Conservation (phyloP, 2,113 vertebrate genomes). For the Thunnus maccoyii region DNA sequence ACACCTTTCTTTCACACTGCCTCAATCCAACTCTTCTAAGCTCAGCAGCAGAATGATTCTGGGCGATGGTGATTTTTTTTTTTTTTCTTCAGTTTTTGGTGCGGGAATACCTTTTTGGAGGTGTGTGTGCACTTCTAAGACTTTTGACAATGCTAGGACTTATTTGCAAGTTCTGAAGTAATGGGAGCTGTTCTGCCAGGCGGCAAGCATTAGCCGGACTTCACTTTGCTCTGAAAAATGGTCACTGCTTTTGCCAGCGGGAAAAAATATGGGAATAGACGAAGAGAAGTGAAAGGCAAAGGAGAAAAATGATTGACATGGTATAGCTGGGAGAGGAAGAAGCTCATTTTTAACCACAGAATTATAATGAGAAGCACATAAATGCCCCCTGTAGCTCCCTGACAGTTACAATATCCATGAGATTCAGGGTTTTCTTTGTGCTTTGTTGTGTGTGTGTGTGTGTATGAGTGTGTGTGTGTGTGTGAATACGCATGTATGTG, state of each 20-base stretch:
- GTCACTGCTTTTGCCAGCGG: slow-evolving; percentile 36
- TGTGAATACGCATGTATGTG: slow-evolving; percentile 34
- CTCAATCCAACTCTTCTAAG: slow-evolving; percentile 33
- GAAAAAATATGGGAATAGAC: slow-evolving; percentile 22
- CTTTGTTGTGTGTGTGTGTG: slow-evolving; percentile 43
- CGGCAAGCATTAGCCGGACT: slow-evolving; percentile 36
- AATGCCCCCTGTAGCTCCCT: slow-evolving; percentile 69
- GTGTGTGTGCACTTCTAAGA: slow-evolving; percentile 42
- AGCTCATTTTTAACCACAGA: slow-evolving; percentile 67
- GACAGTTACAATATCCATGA: slow-evolving; percentile 75
- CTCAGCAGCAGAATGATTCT: slow-evolving; percentile 45
- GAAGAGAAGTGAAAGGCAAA: slow-evolving; percentile 34
- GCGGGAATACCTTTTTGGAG: slow-evolving; percentile 35
- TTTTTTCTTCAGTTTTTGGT: slow-evolving; percentile 19
- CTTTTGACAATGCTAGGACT: slow-evolving; percentile 47
- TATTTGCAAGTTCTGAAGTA: slow-evolving; percentile 53
- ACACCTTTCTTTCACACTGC: slow-evolving; percentile 38
- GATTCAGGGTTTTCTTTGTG: slow-evolving; percentile 68
- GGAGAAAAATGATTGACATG: slow-evolving; percentile 67
- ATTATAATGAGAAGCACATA: slow-evolving; percentile 72
- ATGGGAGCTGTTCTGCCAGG: slow-evolving; percentile 49
- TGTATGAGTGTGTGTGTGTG: slow-evolving; percentile 18
- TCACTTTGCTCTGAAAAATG: slow-evolving; percentile 44
- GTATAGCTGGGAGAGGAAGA: slow-evolving; percentile 62
- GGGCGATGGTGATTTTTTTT: slow-evolving; percentile 18